Percentiles rank a stretch among this genome's conserved stretches.
phyloP scores from a whole-genome alignment of 2,113 vertebrate genomes.

The Clarias macrocephalus region DNA sequence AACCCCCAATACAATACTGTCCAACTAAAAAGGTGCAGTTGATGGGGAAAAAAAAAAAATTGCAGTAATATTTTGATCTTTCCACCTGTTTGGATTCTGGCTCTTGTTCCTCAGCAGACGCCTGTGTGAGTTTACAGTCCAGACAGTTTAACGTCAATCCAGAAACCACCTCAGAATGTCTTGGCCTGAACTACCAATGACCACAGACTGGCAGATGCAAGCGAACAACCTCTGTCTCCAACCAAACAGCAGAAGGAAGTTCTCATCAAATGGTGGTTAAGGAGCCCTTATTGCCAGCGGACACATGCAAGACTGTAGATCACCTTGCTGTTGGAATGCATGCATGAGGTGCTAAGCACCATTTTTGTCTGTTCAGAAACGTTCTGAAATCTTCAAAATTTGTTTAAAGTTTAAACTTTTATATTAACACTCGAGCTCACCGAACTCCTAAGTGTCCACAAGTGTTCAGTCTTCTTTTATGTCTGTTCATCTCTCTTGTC shows the following conservation, averaged over 20 bases:
- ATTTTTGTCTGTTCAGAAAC: background rate
- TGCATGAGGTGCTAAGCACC: constrained; percentile 55
- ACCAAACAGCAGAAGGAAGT: constrained; percentile 61
- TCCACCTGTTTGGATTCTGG: constrained; percentile 35
- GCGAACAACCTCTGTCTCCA: background rate
- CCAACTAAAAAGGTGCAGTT: too few relatives aligned
- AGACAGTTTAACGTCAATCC: constrained; percentile 19
- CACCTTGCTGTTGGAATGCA: constrained; percentile 40
- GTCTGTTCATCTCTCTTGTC: background rate
- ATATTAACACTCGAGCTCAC: too few relatives aligned
- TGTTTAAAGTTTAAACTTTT: too few relatives aligned
- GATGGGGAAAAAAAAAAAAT: background rate
- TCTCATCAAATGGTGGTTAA: too few relatives aligned
- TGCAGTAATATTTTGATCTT: constrained; percentile 2
- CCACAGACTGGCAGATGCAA: constrained; percentile 41
- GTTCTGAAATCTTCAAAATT: too few relatives aligned
- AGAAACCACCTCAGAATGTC: constrained; percentile 33
- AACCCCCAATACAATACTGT: too few relatives aligned
- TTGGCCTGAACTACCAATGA: constrained; percentile 19
- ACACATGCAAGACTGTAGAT: constrained; percentile 53
- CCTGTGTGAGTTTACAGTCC: constrained; percentile 15
- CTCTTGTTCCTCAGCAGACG: constrained; percentile 33
- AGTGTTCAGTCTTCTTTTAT: background rate
- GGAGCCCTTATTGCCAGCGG: background rate
- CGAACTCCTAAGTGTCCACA: background rate